These are phyloP conservation scores for Pachycephala philippinensis DNA, from an alignment of 2,113 vertebrate genomes.

Conservation along the genomic window DNA sequence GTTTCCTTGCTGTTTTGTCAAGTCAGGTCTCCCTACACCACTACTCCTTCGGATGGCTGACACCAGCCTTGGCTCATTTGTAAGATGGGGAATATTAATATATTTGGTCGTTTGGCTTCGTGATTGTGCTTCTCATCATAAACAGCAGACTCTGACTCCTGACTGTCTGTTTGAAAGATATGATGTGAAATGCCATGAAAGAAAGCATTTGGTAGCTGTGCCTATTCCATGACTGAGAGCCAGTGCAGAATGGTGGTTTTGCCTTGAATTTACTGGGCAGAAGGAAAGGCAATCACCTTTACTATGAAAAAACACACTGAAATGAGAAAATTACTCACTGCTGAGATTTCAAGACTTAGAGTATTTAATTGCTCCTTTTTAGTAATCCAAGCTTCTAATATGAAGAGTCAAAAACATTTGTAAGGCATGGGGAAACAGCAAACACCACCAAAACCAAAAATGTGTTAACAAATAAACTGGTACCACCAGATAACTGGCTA, in stretches of 20 bases:
- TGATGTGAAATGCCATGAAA: background rate
- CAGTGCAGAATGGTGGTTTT: background rate
- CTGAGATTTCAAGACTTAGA: background rate
- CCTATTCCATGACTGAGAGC: background rate
- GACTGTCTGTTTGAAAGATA: background rate
- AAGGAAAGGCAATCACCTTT: background rate
- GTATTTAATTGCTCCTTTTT: background rate
- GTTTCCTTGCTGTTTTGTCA: background rate
- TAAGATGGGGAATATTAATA: background rate
- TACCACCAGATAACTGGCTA: background rate
- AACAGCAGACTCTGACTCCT: background rate
- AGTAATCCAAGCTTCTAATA: background rate
- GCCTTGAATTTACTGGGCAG: background rate
- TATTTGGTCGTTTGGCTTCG: background rate
- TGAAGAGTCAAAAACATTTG: background rate
- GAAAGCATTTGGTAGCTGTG: background rate
- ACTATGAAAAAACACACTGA: background rate
- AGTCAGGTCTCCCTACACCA: background rate
- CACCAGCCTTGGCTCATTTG: background rate
- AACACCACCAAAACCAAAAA: background rate
- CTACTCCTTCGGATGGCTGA: background rate
- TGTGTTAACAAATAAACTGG: background rate
- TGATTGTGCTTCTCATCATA: background rate
- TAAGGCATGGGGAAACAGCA: background rate
- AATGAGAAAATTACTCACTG: background rate